Percentiles rank a stretch among this genome's conserved stretches.
Evolutionary conservation across 2,113 vertebrate species (phyloP).

Genomic region (Catharus fuscescens): DNA sequence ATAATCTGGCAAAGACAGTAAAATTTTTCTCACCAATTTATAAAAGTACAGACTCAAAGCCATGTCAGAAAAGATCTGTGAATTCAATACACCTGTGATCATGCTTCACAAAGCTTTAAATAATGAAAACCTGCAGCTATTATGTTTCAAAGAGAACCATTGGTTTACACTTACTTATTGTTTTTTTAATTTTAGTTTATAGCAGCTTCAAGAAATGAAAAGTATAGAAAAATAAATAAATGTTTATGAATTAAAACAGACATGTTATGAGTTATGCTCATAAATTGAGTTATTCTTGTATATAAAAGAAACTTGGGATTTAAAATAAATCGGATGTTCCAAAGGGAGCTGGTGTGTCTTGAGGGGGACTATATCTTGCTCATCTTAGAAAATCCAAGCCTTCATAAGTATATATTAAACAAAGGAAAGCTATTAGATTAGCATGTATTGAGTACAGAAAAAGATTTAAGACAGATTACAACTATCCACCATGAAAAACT

Average conservation of each 20-base stretch:
- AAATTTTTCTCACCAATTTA: neutral
- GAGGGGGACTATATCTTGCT: neutral
- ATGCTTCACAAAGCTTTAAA: slow-evolving; percentile 1
- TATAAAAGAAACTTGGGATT: neutral
- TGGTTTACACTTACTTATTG: neutral
- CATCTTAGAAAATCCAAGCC: neutral
- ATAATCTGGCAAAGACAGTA: slow-evolving; percentile 13
- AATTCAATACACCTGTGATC: neutral
- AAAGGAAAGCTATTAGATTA: neutral
- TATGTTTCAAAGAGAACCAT: neutral
- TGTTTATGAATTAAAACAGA: neutral
- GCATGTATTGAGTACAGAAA: neutral
- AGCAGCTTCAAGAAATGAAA: neutral
- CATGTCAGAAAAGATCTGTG: neutral
- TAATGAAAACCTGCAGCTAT: neutral
- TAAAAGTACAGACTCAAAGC: neutral
- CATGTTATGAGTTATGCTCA: neutral
- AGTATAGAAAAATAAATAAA: neutral
- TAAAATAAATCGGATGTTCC: neutral
- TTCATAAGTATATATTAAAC: neutral
- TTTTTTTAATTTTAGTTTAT: neutral
- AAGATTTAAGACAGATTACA: neutral
- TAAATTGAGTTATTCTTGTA: neutral
- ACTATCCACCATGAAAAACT: neutral
- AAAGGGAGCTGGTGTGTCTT: neutral